Evolutionary conservation across 2,797 vertebrate genomes (phyloP).

Genomic region (Morelia viridis): DNA sequence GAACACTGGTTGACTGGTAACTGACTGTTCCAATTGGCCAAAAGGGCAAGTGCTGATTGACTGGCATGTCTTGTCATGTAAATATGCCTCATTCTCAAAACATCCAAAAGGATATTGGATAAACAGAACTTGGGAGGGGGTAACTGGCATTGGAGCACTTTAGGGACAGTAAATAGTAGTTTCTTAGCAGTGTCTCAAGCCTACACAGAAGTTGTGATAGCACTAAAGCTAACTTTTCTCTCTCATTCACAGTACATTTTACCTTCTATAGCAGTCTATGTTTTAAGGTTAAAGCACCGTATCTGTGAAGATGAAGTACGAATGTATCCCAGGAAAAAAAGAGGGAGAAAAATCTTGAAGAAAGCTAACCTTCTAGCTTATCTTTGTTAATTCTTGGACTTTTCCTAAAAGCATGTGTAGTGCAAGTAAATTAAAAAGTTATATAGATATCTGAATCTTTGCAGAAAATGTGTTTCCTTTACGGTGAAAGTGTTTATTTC

Average conservation of each 20-base stretch:
- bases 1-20: neutral
- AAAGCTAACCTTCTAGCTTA: neutral
- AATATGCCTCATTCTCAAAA: neutral
- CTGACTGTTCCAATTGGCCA: neutral
- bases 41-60: neutral
- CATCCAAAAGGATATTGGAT: neutral
- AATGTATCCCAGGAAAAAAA: neutral
- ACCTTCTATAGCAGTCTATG: neutral
- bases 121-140: neutral
- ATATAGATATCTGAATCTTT: slow-evolving; percentile 24
- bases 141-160: neutral
- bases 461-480: neutral
- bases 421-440: neutral
- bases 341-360: neutral
- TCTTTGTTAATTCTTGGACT: neutral
- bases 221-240: neutral
- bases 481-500: neutral
- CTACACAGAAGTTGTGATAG: neutral
- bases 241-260: neutral
- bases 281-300: neutral
- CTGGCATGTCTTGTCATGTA: neutral
- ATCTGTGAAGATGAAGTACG: neutral
- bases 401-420: neutral
- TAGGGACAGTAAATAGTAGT: neutral
- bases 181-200: neutral